phyloP scores from a whole-genome alignment of 2,888 invertebrate genomes.

The Bembecia ichneumoniformis region DNA sequence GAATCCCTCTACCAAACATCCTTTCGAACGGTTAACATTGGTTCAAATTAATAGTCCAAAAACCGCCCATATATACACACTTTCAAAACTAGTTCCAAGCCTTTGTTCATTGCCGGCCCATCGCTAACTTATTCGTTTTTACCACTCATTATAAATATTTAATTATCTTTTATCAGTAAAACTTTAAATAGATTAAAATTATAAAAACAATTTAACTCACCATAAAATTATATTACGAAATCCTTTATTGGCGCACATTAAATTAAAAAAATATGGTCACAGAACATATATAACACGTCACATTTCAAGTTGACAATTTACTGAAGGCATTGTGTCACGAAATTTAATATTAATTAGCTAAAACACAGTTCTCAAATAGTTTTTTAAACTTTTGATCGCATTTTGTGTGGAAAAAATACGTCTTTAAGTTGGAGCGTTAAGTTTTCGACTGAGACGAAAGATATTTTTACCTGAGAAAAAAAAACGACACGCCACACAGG shows the following conservation, averaged over 20 bases:
- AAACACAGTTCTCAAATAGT: too few species aligned
- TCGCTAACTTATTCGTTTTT: constrained; percentile 7
- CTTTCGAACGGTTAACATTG: constrained; percentile 20
- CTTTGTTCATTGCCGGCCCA: constrained; percentile 40
- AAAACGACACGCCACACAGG: constrained; percentile 35
- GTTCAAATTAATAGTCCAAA: constrained; percentile 26
- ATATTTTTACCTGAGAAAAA: constrained; percentile 68
- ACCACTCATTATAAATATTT: neutral
- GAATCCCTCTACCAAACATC: constrained; percentile 28
- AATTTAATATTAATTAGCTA: neutral
- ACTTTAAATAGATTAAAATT: constrained; percentile 4
- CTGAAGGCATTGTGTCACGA: neutral
- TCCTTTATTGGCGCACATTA: constrained; percentile 33
- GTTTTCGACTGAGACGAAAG: constrained; percentile 53
- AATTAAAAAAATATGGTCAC: neutral
- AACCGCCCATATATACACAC: constrained; percentile 22
- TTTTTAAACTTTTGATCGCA: too few species aligned
- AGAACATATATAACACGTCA: neutral
- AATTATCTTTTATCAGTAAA: neutral
- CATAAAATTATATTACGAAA: constrained; percentile 38
- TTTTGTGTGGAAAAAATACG: neutral
- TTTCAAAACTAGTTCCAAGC: constrained; percentile 45
- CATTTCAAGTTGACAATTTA: neutral
- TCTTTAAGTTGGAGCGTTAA: constrained; percentile 16
- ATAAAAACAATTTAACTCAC: constrained; percentile 34